Evolutionary conservation across 2,797 vertebrate species (phyloP).

Genomic region (Sebastes steindachneri): DNA sequence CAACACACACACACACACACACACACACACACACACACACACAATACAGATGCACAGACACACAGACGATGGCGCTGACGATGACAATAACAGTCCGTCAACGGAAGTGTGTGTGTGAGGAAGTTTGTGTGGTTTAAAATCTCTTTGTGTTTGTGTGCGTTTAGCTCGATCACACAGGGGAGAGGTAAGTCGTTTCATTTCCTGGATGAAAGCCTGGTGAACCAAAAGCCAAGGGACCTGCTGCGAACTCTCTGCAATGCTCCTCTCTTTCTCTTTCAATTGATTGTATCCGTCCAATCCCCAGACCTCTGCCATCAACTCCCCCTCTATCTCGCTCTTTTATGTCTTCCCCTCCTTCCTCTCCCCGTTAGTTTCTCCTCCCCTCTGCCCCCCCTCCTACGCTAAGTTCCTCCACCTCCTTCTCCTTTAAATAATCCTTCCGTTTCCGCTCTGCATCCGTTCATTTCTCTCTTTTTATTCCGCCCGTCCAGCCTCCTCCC

Average conservation of each 20-base stretch:
- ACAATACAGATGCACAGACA: neutral
- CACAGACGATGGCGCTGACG: slow-evolving; percentile 29
- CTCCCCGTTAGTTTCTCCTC: neutral
- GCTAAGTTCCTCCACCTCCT: neutral
- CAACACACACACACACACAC: neutral
- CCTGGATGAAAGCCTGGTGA: slow-evolving; percentile 59
- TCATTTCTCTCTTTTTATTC: slow-evolving; percentile 5
- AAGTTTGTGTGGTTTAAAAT: neutral
- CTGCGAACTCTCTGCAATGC: slow-evolving; percentile 31
- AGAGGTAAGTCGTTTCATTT: slow-evolving; percentile 59
- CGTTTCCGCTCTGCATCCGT: slow-evolving; percentile 21
- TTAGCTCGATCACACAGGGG: slow-evolving; percentile 11
- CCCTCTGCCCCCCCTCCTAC: neutral
- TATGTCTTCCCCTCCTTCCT: neutral
- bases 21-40: too few relatives aligned
- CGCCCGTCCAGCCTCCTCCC: neutral
- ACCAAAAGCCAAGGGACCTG: slow-evolving; percentile 42
- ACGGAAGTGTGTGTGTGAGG: neutral
- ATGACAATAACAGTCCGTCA: slow-evolving; percentile 45
- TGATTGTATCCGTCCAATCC: slow-evolving; percentile 35
- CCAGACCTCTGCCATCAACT: slow-evolving; percentile 26
- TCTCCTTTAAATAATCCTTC: slow-evolving; percentile 26
- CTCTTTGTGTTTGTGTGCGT: neutral
- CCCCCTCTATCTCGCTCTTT: neutral
- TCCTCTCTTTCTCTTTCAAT: slow-evolving; percentile 15